phyloP scores from a whole-genome alignment of 2,113 vertebrate genomes.

The Dicrurus megarhynchus region DNA sequence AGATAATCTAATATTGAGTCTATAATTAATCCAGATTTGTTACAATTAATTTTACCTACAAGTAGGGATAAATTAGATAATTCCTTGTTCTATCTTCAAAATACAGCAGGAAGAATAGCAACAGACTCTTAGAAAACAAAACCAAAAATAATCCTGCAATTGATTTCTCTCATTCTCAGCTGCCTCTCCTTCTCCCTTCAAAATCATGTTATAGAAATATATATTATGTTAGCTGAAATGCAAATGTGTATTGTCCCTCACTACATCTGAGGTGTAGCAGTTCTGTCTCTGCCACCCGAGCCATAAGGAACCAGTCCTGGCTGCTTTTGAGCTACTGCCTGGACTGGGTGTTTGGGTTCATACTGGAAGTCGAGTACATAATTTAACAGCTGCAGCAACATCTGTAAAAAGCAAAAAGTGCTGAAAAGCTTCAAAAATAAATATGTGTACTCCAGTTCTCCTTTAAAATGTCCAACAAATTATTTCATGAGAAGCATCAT shows the following conservation, averaged over 20 bases:
- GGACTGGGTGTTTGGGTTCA: accelerated
- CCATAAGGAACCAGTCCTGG: background rate
- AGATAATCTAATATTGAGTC: background rate
- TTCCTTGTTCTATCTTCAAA: background rate
- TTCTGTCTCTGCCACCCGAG: background rate
- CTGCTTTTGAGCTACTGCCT: background rate
- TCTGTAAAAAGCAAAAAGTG: background rate
- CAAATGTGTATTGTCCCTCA: background rate
- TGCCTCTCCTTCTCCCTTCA: background rate
- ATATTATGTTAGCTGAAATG: background rate
- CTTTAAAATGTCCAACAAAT: background rate
- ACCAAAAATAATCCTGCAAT: background rate
- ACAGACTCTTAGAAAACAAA: background rate
- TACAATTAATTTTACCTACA: background rate
- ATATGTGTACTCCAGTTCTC: background rate
- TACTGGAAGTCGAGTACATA: background rate
- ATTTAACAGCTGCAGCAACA: background rate
- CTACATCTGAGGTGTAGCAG: background rate
- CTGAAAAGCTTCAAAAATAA: background rate
- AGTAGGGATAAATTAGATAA: background rate
- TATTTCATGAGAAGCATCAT: background rate
- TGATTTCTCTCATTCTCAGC: background rate
- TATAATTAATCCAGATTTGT: background rate
- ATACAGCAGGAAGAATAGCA: background rate
- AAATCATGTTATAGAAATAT: background rate